These are phyloP conservation scores for Caenorhabditis sp. DNA, from an alignment of 2,888 invertebrate genomes.

Conservation along the genomic window DNA sequence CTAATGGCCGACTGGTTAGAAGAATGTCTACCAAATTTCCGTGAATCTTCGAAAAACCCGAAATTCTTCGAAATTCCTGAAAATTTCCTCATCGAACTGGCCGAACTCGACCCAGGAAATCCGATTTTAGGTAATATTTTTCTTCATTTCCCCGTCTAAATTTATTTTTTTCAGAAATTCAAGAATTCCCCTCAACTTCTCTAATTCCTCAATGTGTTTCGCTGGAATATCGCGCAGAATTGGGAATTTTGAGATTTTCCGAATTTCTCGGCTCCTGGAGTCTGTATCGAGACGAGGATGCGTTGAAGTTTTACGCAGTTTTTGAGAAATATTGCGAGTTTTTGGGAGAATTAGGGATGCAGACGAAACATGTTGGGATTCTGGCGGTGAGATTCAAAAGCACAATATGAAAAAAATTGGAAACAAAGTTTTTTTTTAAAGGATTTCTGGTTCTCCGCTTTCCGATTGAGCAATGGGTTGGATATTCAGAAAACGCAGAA, in stretches of 20 bases:
- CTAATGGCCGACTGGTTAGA: not conserved
- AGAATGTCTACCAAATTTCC: not conserved
- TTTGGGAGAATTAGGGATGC: conserved; percentile 3
- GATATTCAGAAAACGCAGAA: not conserved
- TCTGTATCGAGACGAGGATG: not conserved
- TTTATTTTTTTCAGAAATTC: conserved; percentile 5
- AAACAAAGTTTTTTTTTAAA: not conserved
- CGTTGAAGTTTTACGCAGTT: not conserved
- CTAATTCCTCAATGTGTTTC: conserved; percentile 12
- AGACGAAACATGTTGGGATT: not conserved
- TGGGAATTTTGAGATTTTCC: not conserved
- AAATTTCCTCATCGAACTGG: not conserved
- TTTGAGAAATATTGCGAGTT: not conserved
- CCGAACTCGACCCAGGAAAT: conserved; percentile 7
- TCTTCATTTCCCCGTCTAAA: not conserved
- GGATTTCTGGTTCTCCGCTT: conserved; percentile 18
- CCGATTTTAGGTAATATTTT: not conserved
- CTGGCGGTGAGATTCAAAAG: not conserved
- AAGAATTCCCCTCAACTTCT: not conserved
- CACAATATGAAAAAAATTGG: not conserved
- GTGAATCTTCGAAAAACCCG: not conserved
- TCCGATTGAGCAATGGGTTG: conserved; percentile 3
- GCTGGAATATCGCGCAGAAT: not conserved
- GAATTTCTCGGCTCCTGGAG: not conserved
- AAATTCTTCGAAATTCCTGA: not conserved